Conservation (phyloP, 2,113 vertebrate genomes). For the Platichthys flesus region DNA sequence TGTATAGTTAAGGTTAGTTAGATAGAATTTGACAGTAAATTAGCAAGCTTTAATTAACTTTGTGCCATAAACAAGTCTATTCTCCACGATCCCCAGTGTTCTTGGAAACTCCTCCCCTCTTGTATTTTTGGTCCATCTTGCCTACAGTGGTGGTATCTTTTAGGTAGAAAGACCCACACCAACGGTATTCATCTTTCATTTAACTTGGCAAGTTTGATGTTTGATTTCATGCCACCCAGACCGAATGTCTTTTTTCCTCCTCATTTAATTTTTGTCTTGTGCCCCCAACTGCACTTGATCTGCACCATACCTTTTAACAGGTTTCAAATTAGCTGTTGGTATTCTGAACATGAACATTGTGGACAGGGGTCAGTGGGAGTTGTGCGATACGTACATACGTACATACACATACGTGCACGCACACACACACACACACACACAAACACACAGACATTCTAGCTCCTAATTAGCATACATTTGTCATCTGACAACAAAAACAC, state of each 20-base stretch:
- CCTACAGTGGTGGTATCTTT: too few species aligned
- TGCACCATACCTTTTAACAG: constrained; percentile 63
- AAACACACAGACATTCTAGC: constrained; percentile 20
- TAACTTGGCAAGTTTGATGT: too few species aligned
- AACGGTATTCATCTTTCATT: too few species aligned
- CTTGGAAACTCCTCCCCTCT: too few species aligned
- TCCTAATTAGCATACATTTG: constrained; percentile 69
- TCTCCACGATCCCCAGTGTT: too few species aligned
- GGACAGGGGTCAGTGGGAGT: constrained; percentile 57
- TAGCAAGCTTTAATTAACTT: too few species aligned
- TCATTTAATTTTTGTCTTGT: constrained; percentile 24
- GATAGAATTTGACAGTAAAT: too few species aligned
- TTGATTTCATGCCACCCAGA: constrained; percentile 7
- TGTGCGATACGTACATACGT: constrained; percentile 3
- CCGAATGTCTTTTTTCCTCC: not conserved
- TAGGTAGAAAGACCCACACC: too few species aligned
- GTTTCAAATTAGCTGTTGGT: constrained; percentile 54
- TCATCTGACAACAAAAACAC: constrained; percentile 78
- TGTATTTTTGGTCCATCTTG: too few species aligned
- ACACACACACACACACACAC: constrained; percentile 15
- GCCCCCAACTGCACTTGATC: constrained; percentile 51
- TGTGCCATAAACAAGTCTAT: too few species aligned
- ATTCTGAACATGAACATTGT: constrained; percentile 46
- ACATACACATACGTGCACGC: constrained; percentile 1
- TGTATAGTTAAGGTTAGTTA: too few species aligned